Conservation (phyloP, 1,140 invertebrate genomes). For the Drosophila repleta region DNA sequence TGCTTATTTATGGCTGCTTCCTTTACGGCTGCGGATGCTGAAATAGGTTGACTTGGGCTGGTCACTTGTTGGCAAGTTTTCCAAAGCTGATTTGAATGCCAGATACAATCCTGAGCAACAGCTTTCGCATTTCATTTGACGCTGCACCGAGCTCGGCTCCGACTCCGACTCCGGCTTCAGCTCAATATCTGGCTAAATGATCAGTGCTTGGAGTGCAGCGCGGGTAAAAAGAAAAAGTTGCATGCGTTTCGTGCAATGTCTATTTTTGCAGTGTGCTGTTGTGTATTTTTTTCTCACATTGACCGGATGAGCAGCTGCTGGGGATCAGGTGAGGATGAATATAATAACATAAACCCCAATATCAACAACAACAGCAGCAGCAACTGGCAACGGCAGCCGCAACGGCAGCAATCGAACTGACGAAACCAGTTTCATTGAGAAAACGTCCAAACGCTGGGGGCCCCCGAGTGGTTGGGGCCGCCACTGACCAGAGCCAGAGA, state of each 20-base stretch:
- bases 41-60: conserved; percentile 35
- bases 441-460: conserved; percentile 65
- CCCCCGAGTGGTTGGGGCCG: conserved; percentile 18
- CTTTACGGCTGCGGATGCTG: conserved; percentile 58
- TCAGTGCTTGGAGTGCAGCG: conserved; percentile 44
- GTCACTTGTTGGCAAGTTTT: conserved; percentile 64
- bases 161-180: neutral
- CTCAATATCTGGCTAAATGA: conserved; percentile 72
- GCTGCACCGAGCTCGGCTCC: conserved; percentile 2
- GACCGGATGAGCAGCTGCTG: conserved; percentile 82
- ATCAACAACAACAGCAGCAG: conserved; percentile 61
- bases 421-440: conserved; percentile 82
- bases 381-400: conserved; percentile 39
- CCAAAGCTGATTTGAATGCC: conserved; percentile 78
- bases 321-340: conserved; percentile 82
- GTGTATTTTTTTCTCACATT: conserved; percentile 79
- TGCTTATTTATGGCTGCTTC: conserved; percentile 34
- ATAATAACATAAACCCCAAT: conserved; percentile 82
- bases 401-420: conserved; percentile 59
- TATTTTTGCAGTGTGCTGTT: conserved; percentile 46
- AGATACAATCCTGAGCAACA: conserved; percentile 66
- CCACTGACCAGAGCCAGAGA: conserved; percentile 1
- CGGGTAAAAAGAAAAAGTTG: conserved; percentile 71
- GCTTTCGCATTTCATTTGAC: conserved; percentile 76
- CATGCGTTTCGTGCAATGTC: conserved; percentile 56